These are phyloP conservation scores for Procambarus clarkii DNA, from an alignment of 1,140 invertebrate species.

Conservation along the genomic window DNA sequence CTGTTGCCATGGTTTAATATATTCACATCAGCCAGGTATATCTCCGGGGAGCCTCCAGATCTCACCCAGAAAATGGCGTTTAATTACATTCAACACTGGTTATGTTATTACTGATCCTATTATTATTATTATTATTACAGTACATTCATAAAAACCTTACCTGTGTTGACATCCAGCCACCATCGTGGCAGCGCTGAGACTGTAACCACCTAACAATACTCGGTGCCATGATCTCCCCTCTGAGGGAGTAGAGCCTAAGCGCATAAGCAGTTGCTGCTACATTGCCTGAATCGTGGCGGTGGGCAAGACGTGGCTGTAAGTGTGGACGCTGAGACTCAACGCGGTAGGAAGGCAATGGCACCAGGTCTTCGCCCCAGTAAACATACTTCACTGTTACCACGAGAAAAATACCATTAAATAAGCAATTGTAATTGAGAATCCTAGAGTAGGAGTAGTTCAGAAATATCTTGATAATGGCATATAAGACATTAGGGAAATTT, in stretches of 20 bases:
- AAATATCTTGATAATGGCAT: too few species aligned
- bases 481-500: too few species aligned
- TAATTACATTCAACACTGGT: too few species aligned
- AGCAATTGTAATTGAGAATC: too few species aligned
- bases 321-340: conserved; percentile 94
- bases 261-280: conserved; percentile 95
- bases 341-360: conserved; percentile 87
- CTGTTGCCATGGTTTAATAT: too few species aligned
- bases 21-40: too few species aligned
- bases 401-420: conserved; percentile 50
- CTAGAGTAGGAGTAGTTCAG: too few species aligned
- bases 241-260: conserved; percentile 89
- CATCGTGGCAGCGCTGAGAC: conserved; percentile 91
- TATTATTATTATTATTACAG: too few species aligned
- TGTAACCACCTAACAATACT: conserved; percentile 96
- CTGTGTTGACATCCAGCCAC: conserved; percentile 96
- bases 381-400: conserved; percentile 81
- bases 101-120: too few species aligned
- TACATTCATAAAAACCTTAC: conserved; percentile 74
- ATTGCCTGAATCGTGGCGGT: conserved; percentile 92
- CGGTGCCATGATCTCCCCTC: conserved; percentile 87
- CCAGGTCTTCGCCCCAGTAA: conserved; percentile 88
- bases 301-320: conserved; percentile 88
- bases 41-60: too few species aligned
- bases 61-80: too few species aligned